Evolutionary conservation across 2,888 invertebrate species (phyloP), one percentile per base, ranked within the genome.

Genomic region (Pammene fasciana): DNA sequence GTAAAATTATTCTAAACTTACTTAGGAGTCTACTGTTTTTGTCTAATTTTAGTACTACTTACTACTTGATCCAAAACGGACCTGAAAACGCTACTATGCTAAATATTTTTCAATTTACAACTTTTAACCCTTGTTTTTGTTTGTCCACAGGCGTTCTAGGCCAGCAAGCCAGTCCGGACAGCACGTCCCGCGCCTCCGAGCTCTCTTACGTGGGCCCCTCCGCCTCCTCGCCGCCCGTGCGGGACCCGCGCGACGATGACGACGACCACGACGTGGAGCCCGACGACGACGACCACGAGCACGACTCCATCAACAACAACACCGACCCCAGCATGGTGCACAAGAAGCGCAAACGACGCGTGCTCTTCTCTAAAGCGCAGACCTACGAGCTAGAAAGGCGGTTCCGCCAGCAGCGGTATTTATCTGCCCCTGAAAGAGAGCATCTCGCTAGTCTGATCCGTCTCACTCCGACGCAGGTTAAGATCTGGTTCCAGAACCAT

Each of bases 401-500:
- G 73, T 99, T 99, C 89, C 94, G 98, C 3, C 98, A 99, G 83
- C 99, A 99, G 86, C 94, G 98, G 75, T 99, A 99, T 88, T 94
- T 99, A 14, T 99, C 99, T 3, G 99, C 99, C 0, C 99, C 99
- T 0, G 99, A 99, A 87, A 92, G 99, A 45, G 99, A 99, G 84
- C 99, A 99, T 84, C 93, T 99, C 75, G 99, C 99, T 3, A 97
- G 97, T 74, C 94, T 98, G 79, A 99, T 99, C 74, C 94, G 98
- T 68, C 93, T 99, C 70, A 99, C 99, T 2, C 99, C 99, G 0
- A 99, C 99, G 3, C 99, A 99, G 93, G 97, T 97, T 62, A 99
- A 99, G 91, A 99, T 99, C 80, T 99, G 99, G 99, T 99, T 99
- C 92, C 99, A 99, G 87, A 99, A 99, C 88, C 99, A 99, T 86